These are phyloP conservation scores for Euphydryas editha DNA, from an alignment of 2,888 invertebrate species.

Conservation along the genomic window DNA sequence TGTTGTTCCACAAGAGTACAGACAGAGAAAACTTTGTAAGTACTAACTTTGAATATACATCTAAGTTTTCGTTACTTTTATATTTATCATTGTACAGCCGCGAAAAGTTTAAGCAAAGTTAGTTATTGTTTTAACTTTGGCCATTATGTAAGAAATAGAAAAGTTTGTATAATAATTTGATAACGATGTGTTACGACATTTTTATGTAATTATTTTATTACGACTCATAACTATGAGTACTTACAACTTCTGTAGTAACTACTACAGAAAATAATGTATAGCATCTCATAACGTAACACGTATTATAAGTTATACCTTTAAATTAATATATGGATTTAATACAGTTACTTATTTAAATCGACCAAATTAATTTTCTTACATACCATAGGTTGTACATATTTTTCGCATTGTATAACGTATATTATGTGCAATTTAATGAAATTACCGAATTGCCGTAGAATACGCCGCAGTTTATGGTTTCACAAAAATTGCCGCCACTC, in stretches of 20 bases:
- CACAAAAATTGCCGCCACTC: slow-evolving; percentile 42
- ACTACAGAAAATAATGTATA: too few relatives aligned
- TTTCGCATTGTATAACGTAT: slow-evolving; percentile 57
- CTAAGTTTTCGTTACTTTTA: slow-evolving; percentile 30
- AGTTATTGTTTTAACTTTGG: slow-evolving; percentile 26
- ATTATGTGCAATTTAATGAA: slow-evolving; percentile 73
- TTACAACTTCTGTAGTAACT: too few relatives aligned
- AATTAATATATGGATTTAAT: too few relatives aligned
- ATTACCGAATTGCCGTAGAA: slow-evolving; percentile 65
- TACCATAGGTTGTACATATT: slow-evolving; percentile 13
- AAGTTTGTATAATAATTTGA: slow-evolving; percentile 6
- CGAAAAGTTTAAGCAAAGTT: slow-evolving; percentile 22
- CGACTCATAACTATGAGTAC: neutral
- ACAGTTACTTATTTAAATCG: too few relatives aligned
- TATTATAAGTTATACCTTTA: too few relatives aligned
- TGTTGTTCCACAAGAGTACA: slow-evolving; percentile 58
- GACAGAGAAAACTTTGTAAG: slow-evolving; percentile 57
- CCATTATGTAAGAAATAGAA: slow-evolving; percentile 26
- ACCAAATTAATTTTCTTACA: too few relatives aligned
- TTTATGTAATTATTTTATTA: slow-evolving; percentile 7
- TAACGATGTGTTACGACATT: slow-evolving; percentile 17
- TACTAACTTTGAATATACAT: slow-evolving; percentile 44
- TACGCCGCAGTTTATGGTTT: slow-evolving; percentile 64
- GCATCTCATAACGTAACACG: too few relatives aligned
- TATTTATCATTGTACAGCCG: slow-evolving; percentile 26